Evolutionary conservation across 2,888 invertebrate genomes (phyloP).

Genomic region (Spatulosminthurus flaviceps): DNA sequence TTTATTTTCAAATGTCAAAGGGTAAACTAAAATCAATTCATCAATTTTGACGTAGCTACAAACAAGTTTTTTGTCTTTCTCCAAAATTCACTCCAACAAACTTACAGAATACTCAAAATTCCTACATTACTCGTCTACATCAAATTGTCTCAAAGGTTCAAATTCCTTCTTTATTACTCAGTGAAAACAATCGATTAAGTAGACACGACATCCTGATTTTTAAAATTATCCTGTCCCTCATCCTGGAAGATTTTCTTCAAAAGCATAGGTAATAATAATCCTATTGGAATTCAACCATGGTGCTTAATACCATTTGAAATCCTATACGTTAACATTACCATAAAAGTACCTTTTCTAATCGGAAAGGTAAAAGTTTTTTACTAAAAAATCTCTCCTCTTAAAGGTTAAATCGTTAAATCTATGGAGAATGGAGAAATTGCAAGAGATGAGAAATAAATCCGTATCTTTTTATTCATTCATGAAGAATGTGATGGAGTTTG

Average conservation of each 20-base stretch:
- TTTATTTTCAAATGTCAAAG: not conserved
- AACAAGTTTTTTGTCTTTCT: too few relatives aligned
- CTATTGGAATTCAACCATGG: not conserved
- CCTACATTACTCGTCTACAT: too few relatives aligned
- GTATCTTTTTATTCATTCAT: constrained; percentile 1
- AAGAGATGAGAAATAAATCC: not conserved
- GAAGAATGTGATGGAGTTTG: not conserved
- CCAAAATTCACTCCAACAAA: too few relatives aligned
- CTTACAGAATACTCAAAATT: too few relatives aligned
- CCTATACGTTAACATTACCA: too few relatives aligned
- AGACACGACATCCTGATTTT: not conserved
- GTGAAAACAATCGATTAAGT: constrained; percentile 5
- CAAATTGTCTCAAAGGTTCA: not conserved
- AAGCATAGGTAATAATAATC: not conserved
- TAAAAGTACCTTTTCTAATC: too few relatives aligned
- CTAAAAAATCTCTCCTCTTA: too few relatives aligned
- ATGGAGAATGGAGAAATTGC: not conserved
- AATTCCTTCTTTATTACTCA: not conserved
- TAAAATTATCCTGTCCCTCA: not conserved
- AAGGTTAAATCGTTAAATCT: too few relatives aligned
- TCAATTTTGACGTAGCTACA: not conserved
- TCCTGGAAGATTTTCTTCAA: not conserved
- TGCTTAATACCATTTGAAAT: not conserved
- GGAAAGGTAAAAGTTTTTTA: too few relatives aligned
- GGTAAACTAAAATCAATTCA: not conserved